These are phyloP conservation scores for Holothuria leucospilota DNA, from an alignment of 53 echinoderm and acorn worm species.

Conservation along the genomic window DNA sequence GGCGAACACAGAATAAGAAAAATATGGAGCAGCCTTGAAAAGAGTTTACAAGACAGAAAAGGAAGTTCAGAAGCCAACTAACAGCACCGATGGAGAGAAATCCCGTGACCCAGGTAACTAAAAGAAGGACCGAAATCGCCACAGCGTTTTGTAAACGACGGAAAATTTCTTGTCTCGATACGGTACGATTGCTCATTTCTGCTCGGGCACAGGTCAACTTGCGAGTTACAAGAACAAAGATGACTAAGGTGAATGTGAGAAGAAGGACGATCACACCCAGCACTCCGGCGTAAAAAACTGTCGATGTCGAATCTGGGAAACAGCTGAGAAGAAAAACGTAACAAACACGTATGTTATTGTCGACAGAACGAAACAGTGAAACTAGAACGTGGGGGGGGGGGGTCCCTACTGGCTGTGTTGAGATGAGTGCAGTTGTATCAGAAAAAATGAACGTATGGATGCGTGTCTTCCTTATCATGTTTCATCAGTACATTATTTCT, in stretches of 20 bases:
- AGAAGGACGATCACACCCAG: constrained; percentile 34
- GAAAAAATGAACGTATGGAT: too few relatives aligned
- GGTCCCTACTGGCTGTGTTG: too few relatives aligned
- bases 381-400: too few relatives aligned
- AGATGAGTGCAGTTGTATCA: too few relatives aligned
- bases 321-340: constrained; percentile 4
- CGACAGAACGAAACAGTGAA: too few relatives aligned
- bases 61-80: constrained; percentile 60
- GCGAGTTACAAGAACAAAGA: constrained; percentile 51
- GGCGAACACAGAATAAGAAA: constrained; percentile 73
- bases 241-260: constrained; percentile 48
- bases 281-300: constrained; percentile 23
- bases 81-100: constrained; percentile 63
- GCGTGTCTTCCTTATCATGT: too few relatives aligned
- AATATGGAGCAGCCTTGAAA: constrained; percentile 83
- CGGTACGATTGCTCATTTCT: not conserved
- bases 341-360: too few relatives aligned
- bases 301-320: constrained; percentile 5
- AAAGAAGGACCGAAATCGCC: constrained; percentile 70
- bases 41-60: constrained; percentile 80
- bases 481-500: too few relatives aligned
- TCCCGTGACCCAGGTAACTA: constrained; percentile 84
- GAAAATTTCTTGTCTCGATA: constrained; percentile 19
- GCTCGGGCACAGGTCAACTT: constrained; percentile 45
- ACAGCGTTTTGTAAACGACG: constrained; percentile 73